phyloP scores from a whole-genome alignment of 2,888 invertebrate species.

The Cephus nigrinus region DNA sequence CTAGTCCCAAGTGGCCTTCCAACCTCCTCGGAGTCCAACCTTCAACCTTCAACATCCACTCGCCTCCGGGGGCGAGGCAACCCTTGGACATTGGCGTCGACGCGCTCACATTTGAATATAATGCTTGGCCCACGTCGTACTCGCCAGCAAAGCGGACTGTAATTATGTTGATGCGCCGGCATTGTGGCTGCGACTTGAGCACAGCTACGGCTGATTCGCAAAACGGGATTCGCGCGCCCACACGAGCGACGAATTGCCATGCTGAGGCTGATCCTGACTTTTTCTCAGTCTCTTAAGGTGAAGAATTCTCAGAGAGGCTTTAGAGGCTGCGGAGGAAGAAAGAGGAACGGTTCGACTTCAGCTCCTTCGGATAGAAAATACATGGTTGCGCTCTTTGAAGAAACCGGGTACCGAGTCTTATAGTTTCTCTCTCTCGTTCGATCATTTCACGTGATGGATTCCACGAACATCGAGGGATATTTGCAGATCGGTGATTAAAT shows the following conservation, averaged over 20 bases:
- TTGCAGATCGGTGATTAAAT: constrained; percentile 14
- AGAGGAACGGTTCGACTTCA: too few species aligned
- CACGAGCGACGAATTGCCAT: not conserved
- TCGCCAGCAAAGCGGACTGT: constrained; percentile 59
- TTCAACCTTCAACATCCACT: constrained; percentile 37
- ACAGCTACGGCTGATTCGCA: not conserved
- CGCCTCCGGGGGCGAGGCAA: constrained; percentile 23
- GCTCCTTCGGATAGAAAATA: too few species aligned
- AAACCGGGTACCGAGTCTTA: not conserved
- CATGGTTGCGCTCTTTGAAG: not conserved
- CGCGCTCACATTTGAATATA: constrained; percentile 61
- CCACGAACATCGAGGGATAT: constrained; percentile 23
- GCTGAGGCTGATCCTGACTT: not conserved
- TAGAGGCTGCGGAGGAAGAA: too few species aligned
- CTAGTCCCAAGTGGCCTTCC: not conserved
- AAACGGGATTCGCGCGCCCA: not conserved
- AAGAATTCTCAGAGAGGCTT: not conserved
- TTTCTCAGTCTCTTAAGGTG: not conserved
- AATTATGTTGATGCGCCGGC: constrained; percentile 64
- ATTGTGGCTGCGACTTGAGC: constrained; percentile 43
- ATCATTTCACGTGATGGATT: constrained; percentile 1
- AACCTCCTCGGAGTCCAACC: constrained; percentile 24
- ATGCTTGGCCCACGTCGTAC: constrained; percentile 48
- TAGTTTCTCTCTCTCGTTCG: not conserved
- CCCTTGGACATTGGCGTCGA: constrained; percentile 40